Conservation (phyloP, 1,140 invertebrate species). For the Stenopsyche tienmushanensis region DNA sequence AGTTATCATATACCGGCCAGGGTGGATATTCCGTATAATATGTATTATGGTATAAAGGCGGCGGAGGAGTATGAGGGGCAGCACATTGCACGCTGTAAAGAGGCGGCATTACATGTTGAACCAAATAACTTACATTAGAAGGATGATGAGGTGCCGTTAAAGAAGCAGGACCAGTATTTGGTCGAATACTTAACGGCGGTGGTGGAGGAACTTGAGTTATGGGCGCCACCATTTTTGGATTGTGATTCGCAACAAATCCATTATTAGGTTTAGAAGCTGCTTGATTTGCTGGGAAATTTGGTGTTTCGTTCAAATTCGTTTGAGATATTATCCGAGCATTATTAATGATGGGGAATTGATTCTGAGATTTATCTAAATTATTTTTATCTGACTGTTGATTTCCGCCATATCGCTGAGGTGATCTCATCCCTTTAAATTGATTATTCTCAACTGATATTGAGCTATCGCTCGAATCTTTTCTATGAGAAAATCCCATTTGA, state of each 20-base stretch:
- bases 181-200: slow-evolving; percentile 14
- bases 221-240: slow-evolving; percentile 35
- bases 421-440: slow-evolving; percentile 18
- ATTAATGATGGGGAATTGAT: background rate
- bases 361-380: background rate
- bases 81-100: slow-evolving; percentile 44
- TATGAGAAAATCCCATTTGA: slow-evolving; percentile 23
- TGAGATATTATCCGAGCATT: background rate
- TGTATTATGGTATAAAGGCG: slow-evolving; percentile 47
- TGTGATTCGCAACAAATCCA: slow-evolving; percentile 11
- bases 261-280: background rate
- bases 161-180: slow-evolving; percentile 27
- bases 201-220: slow-evolving; percentile 17
- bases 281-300: slow-evolving; percentile 16
- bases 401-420: slow-evolving; percentile 22
- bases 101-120: slow-evolving; percentile 49
- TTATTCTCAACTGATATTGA: slow-evolving; percentile 21
- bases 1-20: slow-evolving; percentile 52
- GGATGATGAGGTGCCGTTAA: slow-evolving; percentile 41
- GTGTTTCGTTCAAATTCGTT: background rate
- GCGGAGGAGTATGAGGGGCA: slow-evolving; percentile 37
- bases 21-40: slow-evolving; percentile 47
- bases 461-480: slow-evolving; percentile 39
- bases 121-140: slow-evolving; percentile 55
- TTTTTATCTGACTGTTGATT: slow-evolving; percentile 2